Base-by-base conservation (phyloP, 2,113 vertebrate genomes). In the Callopanchax toddi region DNA sequence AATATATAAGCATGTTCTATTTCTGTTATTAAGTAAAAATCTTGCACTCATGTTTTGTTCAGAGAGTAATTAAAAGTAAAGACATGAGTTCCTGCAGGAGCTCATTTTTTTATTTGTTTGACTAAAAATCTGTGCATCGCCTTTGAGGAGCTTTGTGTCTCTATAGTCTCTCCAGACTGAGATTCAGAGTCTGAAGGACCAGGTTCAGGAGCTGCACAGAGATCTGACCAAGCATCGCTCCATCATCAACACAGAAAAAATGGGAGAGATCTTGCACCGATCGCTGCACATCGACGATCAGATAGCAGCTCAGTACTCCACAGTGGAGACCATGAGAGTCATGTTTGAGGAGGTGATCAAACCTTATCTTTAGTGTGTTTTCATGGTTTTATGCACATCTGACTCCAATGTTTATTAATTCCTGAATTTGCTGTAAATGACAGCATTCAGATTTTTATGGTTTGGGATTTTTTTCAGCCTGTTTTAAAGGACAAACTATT, bases 181-280 rank as follows among this genome's bases (percentile, higher is more conserved):
- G 76, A 91, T 94, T 26, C 95, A 97, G 91, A 91, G 74, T 65
- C 84, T 98, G 84, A 97, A 98, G 86, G 95, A 98, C 74, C 95
- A 96, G 89, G 94, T 97, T 11, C 96, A 98, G 90, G 94, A 96
- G 78, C 77, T 97, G 79, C 96, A 97, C 83, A 89, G 95, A 0
- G 96, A 98, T 79, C 93, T 99, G 83, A 98, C 96, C 79, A 97
- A 94, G 82, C 96, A 97, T 77, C 96, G 97, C 86, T 94, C 96
- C 0, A 92, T 98, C 78, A 95, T 98, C 89, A 95, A 93, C 91
- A 94, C 92, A 0, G 94, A 96, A 70, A 92, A 91, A 60, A 95
- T 96, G 92, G 92, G 91, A 0, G 93, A 95, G 71, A 92, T 97
- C 83, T 83, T 97, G 81, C 94, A 93, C 82, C 91, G 92, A 58